Evolutionary conservation across 2,888 invertebrate species (phyloP).

Genomic region (Cecidostiba fungosa): DNA sequence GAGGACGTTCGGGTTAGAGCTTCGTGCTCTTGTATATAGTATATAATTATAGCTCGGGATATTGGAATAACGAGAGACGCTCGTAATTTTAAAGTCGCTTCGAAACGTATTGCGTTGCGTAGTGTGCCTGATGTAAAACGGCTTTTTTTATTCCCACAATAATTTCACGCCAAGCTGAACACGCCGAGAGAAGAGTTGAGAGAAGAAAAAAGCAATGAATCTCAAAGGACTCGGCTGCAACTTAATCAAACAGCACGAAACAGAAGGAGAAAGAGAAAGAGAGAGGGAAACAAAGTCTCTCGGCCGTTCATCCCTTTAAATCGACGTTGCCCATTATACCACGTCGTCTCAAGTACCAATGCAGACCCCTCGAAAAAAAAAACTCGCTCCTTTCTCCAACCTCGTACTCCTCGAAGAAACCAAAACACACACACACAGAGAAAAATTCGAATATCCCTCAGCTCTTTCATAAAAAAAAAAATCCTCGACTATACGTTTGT

Average conservation of each 20-base stretch:
- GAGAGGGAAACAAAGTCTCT: conserved; percentile 7
- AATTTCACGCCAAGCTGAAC: background rate
- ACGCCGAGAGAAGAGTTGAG: background rate
- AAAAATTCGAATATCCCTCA: conserved; percentile 24
- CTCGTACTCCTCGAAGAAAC: conserved; percentile 57
- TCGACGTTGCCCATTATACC: conserved; percentile 66
- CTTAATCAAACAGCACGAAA: conserved; percentile 8
- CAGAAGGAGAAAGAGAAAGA: background rate
- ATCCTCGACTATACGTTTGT: conserved; percentile 6
- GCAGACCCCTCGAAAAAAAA: conserved; percentile 64
- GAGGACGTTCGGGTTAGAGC: conserved; percentile 9
- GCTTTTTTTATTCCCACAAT: background rate
- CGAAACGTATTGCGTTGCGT: no score
- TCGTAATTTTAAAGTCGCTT: background rate
- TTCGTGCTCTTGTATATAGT: background rate
- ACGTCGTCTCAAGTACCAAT: conserved; percentile 77
- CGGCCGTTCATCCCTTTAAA: conserved; percentile 50
- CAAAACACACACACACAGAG: conserved; percentile 43
- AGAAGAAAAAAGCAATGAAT: background rate
- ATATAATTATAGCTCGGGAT: no score
- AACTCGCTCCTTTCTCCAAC: conserved; percentile 45
- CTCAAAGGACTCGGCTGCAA: background rate
- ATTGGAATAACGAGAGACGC: background rate
- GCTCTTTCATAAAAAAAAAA: conserved; percentile 3
- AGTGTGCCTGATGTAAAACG: no score